Evolutionary conservation across 2,888 invertebrate species (phyloP), one percentile per base, ranked within the genome.

Genomic region (Vanessa cardui): DNA sequence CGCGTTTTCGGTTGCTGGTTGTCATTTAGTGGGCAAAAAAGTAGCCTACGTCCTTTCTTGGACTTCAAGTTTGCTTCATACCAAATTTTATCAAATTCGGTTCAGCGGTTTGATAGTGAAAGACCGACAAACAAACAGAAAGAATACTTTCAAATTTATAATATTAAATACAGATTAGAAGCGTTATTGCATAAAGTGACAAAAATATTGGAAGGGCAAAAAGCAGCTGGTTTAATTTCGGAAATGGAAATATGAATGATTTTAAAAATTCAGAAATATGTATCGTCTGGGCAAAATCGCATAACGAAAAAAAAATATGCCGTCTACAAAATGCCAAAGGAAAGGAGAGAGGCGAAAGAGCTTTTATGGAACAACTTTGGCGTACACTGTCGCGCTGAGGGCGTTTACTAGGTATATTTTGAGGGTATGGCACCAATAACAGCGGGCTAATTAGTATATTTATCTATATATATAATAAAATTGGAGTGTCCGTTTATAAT

Each of bases 361-460:
- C 87, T 89, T 91, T 90, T 89, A 89, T 88, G 82, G 84, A 84
- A 81, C 84, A 89, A 89, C 83, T 90, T 90, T 76, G 82, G 83
- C 85, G 84, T 85, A 80, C 86, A 78, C 83, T 85, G 86, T 85
- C 86, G 87, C 78, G 81, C 80, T 82, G 81, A 82, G 79, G 82
- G 79, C 84, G 83, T 85, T 89, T 84, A 83, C 86, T 84, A 74
- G 81, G 80, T 82, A 80, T 76, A 75, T 79, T 79, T 77, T 73
- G 74, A 60, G 21, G 77, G 80, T 76, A 68, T 52, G 79, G 83
- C 68, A 66, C 60, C 72, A 77, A 63, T 82, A 69, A 31, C 12
- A 78, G 84, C 83, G 82, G 59, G 15, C 26, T 20, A 20, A 31
- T 31, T 60, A 18, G 21, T 60, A 47, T 45, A 12, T 9, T n/a